Base-by-base conservation (phyloP, 2,113 vertebrate genomes). In the Pollachius pollachius region DNA sequence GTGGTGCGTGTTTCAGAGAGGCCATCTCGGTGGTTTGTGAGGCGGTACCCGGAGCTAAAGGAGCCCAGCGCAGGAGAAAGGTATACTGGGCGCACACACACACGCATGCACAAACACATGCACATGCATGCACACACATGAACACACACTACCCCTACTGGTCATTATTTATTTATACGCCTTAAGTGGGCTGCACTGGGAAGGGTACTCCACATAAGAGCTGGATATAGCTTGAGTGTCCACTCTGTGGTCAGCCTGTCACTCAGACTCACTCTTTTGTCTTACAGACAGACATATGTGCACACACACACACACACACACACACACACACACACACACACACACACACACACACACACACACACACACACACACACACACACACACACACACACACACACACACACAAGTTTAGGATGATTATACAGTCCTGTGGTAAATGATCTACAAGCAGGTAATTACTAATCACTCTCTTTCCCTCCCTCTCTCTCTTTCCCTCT, bases 11-110 rank as follows among this genome's bases (percentile, higher is more conserved):
- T 80, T 78, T 34, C 91, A 99, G 97, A 87, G 97, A 99, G 87
- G 97, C 97, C 9, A 99, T 99, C 69, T 94, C 96, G 71, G 92
- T 98, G 87, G 96, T 98, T 77, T 99, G 96, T 8, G 97, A 99
- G 78, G 96, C 97, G 0, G 96, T 99, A 79, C 97, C 97, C 0
- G 94, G 96, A 79, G 95, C 96, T 84, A 99, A 97, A 88, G 97
- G 96, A 86, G 94, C 96, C 0, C 87, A 95, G 52, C 91, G 96
- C 70, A 93, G 96, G 81, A 95, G 97, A 89, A 99, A 99, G 96
- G 97, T 99, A 90, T 74, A 79, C 63, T 98, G 99, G 96, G 97
- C 99, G 90, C 75, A 79, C 63, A 69, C 60, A 74, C 74, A 83
- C 79, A 48, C 12, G 41, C 41, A 48, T 48, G 41, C 41, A 48